Evolutionary conservation across 2,797 vertebrate genomes (phyloP).

Genomic region (Cephalopachus bancanus): DNA sequence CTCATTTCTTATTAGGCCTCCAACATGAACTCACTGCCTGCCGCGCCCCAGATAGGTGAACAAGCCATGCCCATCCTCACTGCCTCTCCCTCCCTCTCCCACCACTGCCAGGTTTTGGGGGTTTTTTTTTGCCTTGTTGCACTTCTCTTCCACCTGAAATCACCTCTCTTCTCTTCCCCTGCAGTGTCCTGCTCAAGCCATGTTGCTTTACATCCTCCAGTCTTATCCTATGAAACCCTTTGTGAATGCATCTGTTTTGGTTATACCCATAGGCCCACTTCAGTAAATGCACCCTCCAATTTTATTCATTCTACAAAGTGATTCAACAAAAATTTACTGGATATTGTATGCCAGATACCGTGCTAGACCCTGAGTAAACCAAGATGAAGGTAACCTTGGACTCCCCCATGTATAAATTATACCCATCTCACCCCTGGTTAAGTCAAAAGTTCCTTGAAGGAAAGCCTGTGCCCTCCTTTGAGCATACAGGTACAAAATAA

Average conservation of each 20-base stretch:
- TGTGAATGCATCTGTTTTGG: background rate
- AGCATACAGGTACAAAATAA: conserved; percentile 1
- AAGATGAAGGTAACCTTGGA: background rate
- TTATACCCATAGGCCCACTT: background rate
- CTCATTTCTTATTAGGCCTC: background rate
- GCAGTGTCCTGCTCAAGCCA: conserved; percentile 27
- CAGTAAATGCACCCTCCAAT: background rate
- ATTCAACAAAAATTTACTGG: background rate
- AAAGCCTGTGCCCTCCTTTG: background rate
- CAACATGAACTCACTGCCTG: background rate
- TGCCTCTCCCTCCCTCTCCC: no score
- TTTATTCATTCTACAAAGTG: background rate
- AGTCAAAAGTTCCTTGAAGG: conserved; percentile 38
- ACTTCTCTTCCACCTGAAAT: conserved; percentile 27
- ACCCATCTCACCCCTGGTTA: background rate
- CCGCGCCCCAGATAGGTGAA: background rate
- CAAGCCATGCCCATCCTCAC: rapidly evolving
- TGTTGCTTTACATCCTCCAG: background rate
- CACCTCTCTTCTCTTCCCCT: background rate
- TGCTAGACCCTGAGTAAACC: background rate
- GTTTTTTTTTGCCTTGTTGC: background rate
- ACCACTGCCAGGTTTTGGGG: background rate
- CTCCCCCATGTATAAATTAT: background rate
- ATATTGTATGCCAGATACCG: background rate
- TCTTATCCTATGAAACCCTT: background rate